Percentiles rank a stretch among this genome's conserved stretches.
Conservation (phyloP, 1,140 invertebrate genomes). For the Anadara kagoshimensis region DNA sequence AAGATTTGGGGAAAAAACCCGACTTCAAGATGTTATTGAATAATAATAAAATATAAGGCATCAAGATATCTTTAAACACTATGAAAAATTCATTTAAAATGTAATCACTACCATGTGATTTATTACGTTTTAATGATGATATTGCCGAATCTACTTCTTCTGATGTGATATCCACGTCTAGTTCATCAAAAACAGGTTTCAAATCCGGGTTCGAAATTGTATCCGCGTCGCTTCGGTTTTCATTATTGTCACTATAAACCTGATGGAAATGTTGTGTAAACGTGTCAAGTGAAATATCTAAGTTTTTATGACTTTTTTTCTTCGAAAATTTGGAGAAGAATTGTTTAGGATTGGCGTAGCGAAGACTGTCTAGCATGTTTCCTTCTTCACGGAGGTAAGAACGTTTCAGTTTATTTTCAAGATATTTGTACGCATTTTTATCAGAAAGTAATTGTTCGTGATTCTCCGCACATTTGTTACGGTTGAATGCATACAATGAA, state of each 20-base stretch:
- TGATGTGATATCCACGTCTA: neutral
- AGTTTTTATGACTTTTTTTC: no score
- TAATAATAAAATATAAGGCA: conserved; percentile 8
- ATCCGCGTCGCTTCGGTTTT: no score
- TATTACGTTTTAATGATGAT: conserved; percentile 5
- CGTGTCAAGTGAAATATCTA: neutral
- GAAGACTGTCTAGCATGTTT: neutral
- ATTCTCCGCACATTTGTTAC: neutral
- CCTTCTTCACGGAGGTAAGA: neutral
- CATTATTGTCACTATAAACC: no score
- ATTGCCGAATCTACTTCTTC: neutral
- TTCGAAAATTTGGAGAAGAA: no score
- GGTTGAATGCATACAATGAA: neutral
- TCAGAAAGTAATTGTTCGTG: neutral
- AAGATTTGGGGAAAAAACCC: conserved; percentile 15
- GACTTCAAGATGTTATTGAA: conserved; percentile 20
- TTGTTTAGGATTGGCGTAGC: no score
- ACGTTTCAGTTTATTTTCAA: conserved; percentile 3
- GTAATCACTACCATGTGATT: conserved; percentile 11
- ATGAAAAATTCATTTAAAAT: conserved; percentile 31
- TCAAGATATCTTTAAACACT: conserved; percentile 4
- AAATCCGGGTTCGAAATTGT: no score
- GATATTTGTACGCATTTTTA: neutral
- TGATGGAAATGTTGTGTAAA: no score
- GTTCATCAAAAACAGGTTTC: neutral